Percentiles rank a stretch among this genome's conserved stretches.
phyloP scores from a whole-genome alignment of 1,140 invertebrate genomes.

The Leptopilina clavipes region DNA sequence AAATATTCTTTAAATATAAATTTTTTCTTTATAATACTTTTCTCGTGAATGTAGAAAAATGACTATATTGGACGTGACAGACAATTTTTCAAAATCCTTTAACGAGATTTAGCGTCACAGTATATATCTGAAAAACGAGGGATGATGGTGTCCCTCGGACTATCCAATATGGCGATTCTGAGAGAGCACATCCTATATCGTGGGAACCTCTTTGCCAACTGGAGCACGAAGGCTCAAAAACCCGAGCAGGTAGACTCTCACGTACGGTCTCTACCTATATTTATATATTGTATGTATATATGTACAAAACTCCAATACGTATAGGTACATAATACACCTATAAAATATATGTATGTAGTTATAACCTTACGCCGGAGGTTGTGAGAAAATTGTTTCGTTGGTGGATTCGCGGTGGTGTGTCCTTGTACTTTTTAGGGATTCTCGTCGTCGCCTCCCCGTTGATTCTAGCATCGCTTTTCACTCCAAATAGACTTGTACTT shows the following conservation, averaged over 20 bases:
- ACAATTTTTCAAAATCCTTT: conserved; percentile 3
- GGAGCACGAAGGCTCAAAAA: conserved; percentile 63
- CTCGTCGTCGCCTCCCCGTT: conserved; percentile 5
- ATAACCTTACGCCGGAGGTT: conserved; percentile 45
- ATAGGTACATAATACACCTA: neutral
- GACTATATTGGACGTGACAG: neutral
- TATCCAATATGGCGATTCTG: conserved; percentile 46
- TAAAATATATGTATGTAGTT: conserved; percentile 23
- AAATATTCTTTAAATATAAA: too few relatives aligned
- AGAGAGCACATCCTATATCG: conserved; percentile 61
- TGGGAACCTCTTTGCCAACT: conserved; percentile 73
- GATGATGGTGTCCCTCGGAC: conserved; percentile 39
- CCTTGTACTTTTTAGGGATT: neutral
- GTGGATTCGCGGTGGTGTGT: conserved; percentile 48
- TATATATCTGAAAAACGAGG: conserved; percentile 36
- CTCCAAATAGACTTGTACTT: conserved; percentile 28
- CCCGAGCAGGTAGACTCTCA: conserved; percentile 67
- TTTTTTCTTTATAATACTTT: too few relatives aligned
- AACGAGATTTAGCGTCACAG: conserved; percentile 41
- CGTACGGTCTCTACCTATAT: conserved; percentile 53
- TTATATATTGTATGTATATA: neutral
- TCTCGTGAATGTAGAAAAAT: too few relatives aligned
- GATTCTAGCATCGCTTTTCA: neutral
- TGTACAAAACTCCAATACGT: neutral
- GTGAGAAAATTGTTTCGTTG: conserved; percentile 65